A percentile compares a stretch with the other conserved stretches of the same genome.
phyloP scores from a whole-genome alignment of 2,888 invertebrate species.

The Ophioninae sp. region DNA sequence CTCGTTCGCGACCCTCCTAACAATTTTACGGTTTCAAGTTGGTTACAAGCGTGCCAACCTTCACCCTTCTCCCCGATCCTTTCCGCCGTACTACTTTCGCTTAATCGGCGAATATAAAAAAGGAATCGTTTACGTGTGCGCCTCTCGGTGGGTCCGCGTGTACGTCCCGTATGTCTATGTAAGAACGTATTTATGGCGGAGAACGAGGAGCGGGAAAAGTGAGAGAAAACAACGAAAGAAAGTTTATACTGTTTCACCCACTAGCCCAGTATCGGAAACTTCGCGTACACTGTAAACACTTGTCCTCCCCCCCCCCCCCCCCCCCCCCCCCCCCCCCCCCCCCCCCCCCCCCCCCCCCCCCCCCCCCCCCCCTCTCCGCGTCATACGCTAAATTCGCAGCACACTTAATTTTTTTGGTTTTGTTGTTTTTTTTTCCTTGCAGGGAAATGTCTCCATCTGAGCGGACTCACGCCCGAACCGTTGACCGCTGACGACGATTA shows the following conservation, averaged over 20 bases:
- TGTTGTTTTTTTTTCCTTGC: conserved; percentile 58
- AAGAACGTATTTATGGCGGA: conserved; percentile 6
- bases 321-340: not conserved
- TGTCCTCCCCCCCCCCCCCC: not conserved
- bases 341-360: not conserved
- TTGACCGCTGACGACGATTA: conserved; percentile 98
- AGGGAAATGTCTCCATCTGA: conserved; percentile 97
- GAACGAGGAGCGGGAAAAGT: conserved; percentile 53
- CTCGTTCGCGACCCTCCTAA: conserved; percentile 62
- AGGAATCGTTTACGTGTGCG: conserved; percentile 1
- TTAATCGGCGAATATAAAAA: conserved; percentile 60
- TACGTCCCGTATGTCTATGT: not conserved
- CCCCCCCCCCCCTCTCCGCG: not conserved
- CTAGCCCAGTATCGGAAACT: conserved; percentile 61
- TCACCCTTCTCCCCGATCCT: conserved; percentile 17
- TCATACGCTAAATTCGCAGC: not conserved
- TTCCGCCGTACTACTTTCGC: conserved; percentile 53
- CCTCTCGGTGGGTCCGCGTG: not conserved
- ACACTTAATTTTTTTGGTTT: not conserved
- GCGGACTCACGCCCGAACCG: conserved; percentile 96
- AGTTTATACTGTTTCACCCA: conserved; percentile 62
- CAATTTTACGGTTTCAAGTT: conserved; percentile 63
- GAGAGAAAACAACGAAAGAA: conserved; percentile 57
- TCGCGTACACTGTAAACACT: not conserved
- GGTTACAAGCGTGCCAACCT: conserved; percentile 60